A percentile compares a stretch with the other conserved stretches of the same genome.
Evolutionary conservation across 1,140 invertebrate species (phyloP).

Genomic region (Apocrypta bakeri): DNA sequence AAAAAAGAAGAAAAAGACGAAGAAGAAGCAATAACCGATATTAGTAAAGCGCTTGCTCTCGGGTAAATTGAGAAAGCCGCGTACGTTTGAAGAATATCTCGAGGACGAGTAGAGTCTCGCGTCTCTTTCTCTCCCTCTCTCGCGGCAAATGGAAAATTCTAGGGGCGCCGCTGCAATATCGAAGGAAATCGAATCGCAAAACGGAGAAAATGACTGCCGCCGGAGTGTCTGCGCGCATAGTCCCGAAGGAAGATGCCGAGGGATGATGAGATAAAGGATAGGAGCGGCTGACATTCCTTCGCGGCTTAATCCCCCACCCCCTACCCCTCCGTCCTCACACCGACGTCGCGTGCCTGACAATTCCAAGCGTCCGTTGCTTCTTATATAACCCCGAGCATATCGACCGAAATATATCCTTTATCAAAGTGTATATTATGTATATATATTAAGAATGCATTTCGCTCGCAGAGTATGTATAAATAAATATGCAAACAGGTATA

Average conservation of each 20-base stretch:
- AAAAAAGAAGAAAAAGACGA: neutral
- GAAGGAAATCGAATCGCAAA: conserved; percentile 72
- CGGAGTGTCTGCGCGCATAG: neutral
- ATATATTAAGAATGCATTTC: too few species aligned
- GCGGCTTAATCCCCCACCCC: conserved; percentile 65
- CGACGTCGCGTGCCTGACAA: conserved; percentile 33
- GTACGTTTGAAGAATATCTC: conserved; percentile 45
- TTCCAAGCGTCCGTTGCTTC: conserved; percentile 38
- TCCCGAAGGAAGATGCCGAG: neutral
- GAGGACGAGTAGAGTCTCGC: conserved; percentile 23
- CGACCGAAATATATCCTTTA: neutral
- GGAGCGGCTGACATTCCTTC: conserved; percentile 63
- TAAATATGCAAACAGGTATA: too few species aligned
- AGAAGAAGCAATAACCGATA: conserved; percentile 45
- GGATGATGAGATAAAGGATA: conserved; percentile 44
- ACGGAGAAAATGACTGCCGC: conserved; percentile 69
- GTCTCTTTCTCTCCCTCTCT: conserved; percentile 42
- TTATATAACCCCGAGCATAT: too few species aligned
- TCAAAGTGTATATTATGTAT: too few species aligned
- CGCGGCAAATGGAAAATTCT: conserved; percentile 68
- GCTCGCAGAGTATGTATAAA: too few species aligned
- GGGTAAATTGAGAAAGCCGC: conserved; percentile 41
- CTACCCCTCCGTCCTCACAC: neutral
- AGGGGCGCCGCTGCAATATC: conserved; percentile 66
- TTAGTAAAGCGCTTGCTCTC: conserved; percentile 27